Conservation (phyloP, 2,797 vertebrate genomes). For the Coccyzus lansbergi region DNA sequence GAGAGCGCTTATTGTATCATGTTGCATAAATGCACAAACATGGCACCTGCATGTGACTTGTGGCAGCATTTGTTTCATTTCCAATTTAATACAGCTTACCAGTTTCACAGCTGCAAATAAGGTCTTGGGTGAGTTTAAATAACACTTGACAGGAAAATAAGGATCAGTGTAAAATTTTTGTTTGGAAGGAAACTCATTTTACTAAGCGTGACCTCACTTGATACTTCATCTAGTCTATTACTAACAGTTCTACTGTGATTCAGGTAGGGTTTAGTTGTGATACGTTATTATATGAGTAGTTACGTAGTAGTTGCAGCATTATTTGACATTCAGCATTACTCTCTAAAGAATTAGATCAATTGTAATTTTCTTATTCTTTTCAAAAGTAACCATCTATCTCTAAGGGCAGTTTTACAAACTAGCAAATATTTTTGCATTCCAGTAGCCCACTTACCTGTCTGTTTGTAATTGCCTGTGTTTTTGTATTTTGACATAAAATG, state of each 20-base stretch:
- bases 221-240: neutral
- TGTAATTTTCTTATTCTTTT: neutral
- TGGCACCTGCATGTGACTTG: neutral
- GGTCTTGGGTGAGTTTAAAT: neutral
- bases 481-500: neutral
- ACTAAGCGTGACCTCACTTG: neutral
- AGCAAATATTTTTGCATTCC: neutral
- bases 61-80: neutral
- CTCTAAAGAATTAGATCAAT: neutral
- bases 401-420: neutral
- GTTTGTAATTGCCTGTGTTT: neutral
- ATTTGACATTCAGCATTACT: neutral
- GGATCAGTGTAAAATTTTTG: neutral
- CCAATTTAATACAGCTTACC: neutral
- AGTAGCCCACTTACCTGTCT: neutral
- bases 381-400: neutral
- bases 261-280: neutral
- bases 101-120: neutral
- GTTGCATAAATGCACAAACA: neutral
- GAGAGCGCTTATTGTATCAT: neutral
- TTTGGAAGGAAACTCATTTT: neutral
- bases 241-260: neutral
- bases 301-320: neutral
- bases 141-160: neutral
- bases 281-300: neutral